Conservation (phyloP, 2,888 invertebrate species). For the Phorcus lineatus region DNA sequence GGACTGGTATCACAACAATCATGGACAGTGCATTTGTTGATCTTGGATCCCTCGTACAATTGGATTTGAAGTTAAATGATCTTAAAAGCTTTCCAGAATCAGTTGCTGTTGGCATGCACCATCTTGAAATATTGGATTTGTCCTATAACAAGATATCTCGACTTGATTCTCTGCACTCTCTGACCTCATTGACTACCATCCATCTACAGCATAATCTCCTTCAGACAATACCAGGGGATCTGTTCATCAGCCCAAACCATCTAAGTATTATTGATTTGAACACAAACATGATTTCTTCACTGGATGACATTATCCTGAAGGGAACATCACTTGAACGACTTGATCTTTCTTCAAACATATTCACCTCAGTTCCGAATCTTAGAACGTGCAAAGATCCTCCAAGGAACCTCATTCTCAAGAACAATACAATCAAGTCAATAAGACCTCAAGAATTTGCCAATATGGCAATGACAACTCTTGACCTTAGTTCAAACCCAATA, state of each 20-base stretch:
- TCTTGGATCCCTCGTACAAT: slow-evolving; percentile 37
- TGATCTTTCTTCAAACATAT: slow-evolving; percentile 48
- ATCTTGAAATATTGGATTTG: slow-evolving; percentile 37
- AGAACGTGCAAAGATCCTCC: background rate
- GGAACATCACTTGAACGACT: slow-evolving; percentile 44
- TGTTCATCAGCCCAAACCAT: slow-evolving; percentile 42
- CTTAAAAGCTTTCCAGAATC: slow-evolving; percentile 25
- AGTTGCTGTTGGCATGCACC: slow-evolving; percentile 39
- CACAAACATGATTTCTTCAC: slow-evolving; percentile 36
- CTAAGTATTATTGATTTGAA: slow-evolving; percentile 46
- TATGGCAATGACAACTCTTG: slow-evolving; percentile 41
- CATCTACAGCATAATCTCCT: slow-evolving; percentile 39
- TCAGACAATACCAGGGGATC: slow-evolving; percentile 34
- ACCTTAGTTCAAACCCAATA: slow-evolving; percentile 43
- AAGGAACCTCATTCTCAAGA: slow-evolving; percentile 26
- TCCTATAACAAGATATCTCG: slow-evolving; percentile 44
- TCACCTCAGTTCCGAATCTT: slow-evolving; percentile 45
- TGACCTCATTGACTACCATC: slow-evolving; percentile 23
- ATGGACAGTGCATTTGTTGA: slow-evolving; percentile 38
- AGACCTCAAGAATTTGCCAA: slow-evolving; percentile 34
- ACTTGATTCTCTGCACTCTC: slow-evolving; percentile 42
- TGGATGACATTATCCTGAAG: slow-evolving; percentile 40
- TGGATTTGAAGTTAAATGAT: slow-evolving; percentile 44
- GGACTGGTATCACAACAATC: slow-evolving; percentile 38
- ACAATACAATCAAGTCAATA: slow-evolving; percentile 46